Base-by-base conservation (phyloP, 2,113 vertebrate genomes). In the Paralichthys olivaceus region DNA sequence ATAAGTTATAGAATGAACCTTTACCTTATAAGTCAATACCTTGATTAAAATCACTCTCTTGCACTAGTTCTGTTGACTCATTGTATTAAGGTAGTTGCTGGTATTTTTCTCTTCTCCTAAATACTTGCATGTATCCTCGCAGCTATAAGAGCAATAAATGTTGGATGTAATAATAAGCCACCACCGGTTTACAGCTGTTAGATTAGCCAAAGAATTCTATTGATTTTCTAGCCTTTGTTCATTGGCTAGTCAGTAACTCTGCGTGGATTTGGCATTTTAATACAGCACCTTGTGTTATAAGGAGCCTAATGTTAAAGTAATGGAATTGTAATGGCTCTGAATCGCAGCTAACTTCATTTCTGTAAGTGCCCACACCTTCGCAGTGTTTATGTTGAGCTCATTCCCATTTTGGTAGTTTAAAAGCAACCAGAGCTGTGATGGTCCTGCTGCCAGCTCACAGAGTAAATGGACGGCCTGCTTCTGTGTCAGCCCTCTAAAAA, bases 401-500 rank as follows among this genome's bases (percentile, higher is more conserved):
- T 83, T 88, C 88, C 88, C 89, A 82, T 88, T 93, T 91, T 87
- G 77, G 85, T 90, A 86, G 80, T 90, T 87, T 87, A 82, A 86
- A 88, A 86, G 88, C 81, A 80, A 78, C 84, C 84, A 77, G 79
- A 84, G 83, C 84, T 67, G 70, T 45, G 47, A 87, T 89, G 87
- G 89, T 92, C 77, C 67, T 71, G 61, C 85, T 89, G 91, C 89
- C 90, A 89, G 80, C 90, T 87, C 87, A 57, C 84, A 67, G 84
- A 89, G 88, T 91, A 90, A 92, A 90, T 90, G 89, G 90, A 89
- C 77, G 84, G 82, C 84, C 83, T 89, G 89, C 91, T 87, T 93
- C 90, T 93, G 89, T 93, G 91, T 93, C 90, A 92, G 89, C 83
- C 89, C 85, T 87, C 91, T 92, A 93, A 93, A 92, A 91, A 93